Percentiles rank a stretch among this genome's conserved stretches.
phyloP scores from a whole-genome alignment of 2,888 invertebrate species.

The Smittia aterrima region DNA sequence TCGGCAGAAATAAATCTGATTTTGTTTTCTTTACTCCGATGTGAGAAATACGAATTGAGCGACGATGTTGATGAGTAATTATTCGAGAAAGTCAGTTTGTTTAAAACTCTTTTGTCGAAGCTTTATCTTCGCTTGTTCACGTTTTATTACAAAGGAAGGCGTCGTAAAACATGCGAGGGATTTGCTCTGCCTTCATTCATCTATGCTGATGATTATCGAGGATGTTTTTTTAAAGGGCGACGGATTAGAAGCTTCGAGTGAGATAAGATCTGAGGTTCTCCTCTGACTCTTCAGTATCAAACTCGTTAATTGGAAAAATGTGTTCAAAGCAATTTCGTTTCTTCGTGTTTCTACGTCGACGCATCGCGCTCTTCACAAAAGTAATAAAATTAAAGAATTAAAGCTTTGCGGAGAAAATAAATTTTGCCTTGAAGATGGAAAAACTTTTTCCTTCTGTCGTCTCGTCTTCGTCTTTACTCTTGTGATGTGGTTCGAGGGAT shows the following conservation, averaged over 20 bases:
- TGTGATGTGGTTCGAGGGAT: background rate
- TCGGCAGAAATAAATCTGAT: no score
- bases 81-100: background rate
- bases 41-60: background rate
- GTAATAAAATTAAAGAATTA: conserved; percentile 2
- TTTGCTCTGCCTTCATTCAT: background rate
- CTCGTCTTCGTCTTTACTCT: background rate
- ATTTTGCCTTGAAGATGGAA: background rate
- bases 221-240: background rate
- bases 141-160: background rate
- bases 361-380: background rate
- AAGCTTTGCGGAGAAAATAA: background rate
- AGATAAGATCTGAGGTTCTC: background rate
- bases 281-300: background rate
- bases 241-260: background rate
- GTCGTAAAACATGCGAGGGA: background rate
- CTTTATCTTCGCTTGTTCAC: background rate
- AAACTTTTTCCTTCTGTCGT: background rate
- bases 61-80: background rate
- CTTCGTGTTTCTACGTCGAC: background rate
- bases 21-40: no score
- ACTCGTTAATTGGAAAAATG: background rate
- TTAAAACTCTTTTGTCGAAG: background rate
- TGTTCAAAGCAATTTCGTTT: background rate
- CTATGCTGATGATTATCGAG: background rate